These are phyloP conservation scores for Exocentrus adspersus DNA, from an alignment of 2,888 invertebrate species.

Conservation along the genomic window DNA sequence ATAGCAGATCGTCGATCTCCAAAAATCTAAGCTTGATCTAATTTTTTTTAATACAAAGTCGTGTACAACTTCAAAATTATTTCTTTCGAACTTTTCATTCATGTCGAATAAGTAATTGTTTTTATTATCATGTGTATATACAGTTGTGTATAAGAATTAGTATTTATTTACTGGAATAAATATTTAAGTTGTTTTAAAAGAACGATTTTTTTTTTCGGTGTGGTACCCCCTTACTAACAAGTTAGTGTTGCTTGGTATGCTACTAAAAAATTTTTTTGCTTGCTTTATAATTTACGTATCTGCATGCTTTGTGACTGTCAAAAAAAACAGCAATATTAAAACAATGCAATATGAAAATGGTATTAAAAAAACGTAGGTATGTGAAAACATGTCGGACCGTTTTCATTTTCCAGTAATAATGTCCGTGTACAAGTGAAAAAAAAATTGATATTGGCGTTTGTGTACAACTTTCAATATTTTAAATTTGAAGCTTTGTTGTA, in stretches of 20 bases:
- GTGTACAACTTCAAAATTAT: too few species aligned
- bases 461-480: too few species aligned
- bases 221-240: not conserved
- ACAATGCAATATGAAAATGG: too few species aligned
- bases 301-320: too few species aligned
- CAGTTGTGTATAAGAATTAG: not conserved
- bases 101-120: not conserved
- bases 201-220: not conserved
- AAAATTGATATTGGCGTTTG: not conserved
- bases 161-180: not conserved
- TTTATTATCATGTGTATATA: not conserved
- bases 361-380: too few species aligned
- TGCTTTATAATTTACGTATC: too few species aligned
- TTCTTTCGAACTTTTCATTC: not conserved
- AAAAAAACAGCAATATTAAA: too few species aligned
- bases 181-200: not conserved
- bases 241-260: too few species aligned
- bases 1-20: conserved; percentile 21
- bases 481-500: too few species aligned
- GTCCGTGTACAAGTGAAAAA: not conserved
- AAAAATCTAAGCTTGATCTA: not conserved
- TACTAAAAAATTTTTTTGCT: too few species aligned
- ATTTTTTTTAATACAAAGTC: too few species aligned
- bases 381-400: not conserved
- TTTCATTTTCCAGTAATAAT: not conserved